phyloP scores from a whole-genome alignment of 2,797 vertebrate species.

The Manis pentadactyla region DNA sequence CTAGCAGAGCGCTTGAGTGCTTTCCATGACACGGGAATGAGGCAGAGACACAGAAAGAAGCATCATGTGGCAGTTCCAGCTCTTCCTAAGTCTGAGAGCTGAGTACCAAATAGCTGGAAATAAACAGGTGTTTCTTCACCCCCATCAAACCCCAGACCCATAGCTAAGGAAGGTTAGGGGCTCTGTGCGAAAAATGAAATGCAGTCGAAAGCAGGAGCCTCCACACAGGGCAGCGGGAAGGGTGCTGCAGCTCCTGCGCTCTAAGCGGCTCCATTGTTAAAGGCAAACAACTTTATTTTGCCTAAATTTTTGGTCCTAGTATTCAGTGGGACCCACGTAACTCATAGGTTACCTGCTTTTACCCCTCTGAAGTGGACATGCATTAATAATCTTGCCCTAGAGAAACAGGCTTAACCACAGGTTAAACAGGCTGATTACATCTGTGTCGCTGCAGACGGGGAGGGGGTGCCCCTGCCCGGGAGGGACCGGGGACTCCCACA shows the following conservation, averaged over 20 bases:
- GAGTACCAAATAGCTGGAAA: neutral
- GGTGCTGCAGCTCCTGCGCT: no score
- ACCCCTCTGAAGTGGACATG: neutral
- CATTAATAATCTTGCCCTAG: neutral
- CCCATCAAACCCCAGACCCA: neutral
- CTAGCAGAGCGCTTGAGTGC: rapidly evolving
- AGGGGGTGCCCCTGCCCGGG: neutral
- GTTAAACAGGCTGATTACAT: no score
- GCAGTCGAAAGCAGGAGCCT: neutral
- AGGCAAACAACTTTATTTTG: neutral
- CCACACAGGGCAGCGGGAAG: no score
- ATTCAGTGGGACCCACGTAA: neutral
- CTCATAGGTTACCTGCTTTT: neutral
- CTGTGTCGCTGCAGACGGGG: no score
- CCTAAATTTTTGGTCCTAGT: neutral
- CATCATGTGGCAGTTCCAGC: neutral
- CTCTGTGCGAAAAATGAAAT: neutral
- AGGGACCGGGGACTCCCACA: neutral
- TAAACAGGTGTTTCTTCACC: neutral
- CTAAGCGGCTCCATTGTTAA: neutral
- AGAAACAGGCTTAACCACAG: neutral
- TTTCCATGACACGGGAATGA: neutral
- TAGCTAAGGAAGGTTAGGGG: no score
- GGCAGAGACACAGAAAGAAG: neutral
- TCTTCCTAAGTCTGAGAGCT: neutral